Percentiles rank a stretch among this genome's conserved stretches.
Evolutionary conservation across 2,113 vertebrate species (phyloP).

Genomic region (Raphicerus campestris): DNA sequence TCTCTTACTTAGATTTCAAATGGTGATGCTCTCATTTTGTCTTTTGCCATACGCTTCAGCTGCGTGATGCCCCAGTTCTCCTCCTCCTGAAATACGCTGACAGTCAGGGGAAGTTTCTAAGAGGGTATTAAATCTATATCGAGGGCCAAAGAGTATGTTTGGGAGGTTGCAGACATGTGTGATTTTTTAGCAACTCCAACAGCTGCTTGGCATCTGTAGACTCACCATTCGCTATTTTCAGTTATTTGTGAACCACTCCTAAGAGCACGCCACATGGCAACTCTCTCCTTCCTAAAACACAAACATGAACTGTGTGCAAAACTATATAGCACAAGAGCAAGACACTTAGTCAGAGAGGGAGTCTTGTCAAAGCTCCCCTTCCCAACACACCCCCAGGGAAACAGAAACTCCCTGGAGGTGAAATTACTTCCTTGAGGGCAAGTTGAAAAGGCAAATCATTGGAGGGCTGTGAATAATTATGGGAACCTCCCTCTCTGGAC

Average conservation of each 20-base stretch:
- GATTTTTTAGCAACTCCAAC: neutral
- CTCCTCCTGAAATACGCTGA: neutral
- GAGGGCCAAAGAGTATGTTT: neutral
- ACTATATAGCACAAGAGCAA: neutral
- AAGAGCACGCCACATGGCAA: neutral
- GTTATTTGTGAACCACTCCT: neutral
- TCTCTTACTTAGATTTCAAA: slow-evolving; percentile 7
- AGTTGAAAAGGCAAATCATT: neutral
- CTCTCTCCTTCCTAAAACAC: neutral
- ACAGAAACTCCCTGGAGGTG: neutral
- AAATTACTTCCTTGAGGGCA: neutral
- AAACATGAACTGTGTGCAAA: neutral
- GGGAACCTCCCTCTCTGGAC: neutral
- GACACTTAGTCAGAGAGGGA: neutral
- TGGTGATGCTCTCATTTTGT: neutral
- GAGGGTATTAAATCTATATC: neutral
- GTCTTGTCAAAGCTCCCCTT: neutral
- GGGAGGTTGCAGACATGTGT: neutral
- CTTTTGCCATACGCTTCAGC: neutral
- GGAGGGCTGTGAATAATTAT: neutral
- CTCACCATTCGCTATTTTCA: neutral
- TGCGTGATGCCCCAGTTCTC: neutral
- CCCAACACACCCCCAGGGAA: neutral
- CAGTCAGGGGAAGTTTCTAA: slow-evolving; percentile 18
- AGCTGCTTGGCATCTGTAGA: neutral